Conservation (phyloP, 2,113 vertebrate species). For the Crotalus viridis region DNA sequence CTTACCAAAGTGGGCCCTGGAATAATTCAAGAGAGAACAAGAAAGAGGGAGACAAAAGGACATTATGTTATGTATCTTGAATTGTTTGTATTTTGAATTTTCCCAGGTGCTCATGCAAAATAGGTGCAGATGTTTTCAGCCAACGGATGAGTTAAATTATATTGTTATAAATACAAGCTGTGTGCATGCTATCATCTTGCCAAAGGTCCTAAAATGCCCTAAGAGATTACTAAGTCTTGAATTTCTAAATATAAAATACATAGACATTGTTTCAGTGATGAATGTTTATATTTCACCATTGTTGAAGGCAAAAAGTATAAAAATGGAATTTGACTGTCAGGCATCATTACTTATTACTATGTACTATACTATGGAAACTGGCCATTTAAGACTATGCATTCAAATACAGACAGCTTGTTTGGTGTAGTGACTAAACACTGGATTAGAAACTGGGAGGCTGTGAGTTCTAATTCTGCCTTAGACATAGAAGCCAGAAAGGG, state of each 20-base stretch:
- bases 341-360: background rate
- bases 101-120: slow-evolving; percentile 7
- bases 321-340: background rate
- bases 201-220: background rate
- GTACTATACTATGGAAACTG: background rate
- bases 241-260: background rate
- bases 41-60: background rate
- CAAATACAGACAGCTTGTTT: background rate
- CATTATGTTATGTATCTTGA: slow-evolving; percentile 4
- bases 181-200: background rate
- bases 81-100: slow-evolving; percentile 7
- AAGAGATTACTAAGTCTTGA: background rate
- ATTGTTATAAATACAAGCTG: background rate
- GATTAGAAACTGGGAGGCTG: background rate
- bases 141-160: background rate
- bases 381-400: background rate
- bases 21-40: background rate
- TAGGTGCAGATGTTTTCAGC: background rate
- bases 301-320: background rate
- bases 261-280: background rate
- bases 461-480: background rate
- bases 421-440: background rate
- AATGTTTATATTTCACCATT: background rate
- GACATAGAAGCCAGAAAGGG: background rate
- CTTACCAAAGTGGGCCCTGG: background rate